Conservation (phyloP, 2,797 vertebrate species). For the Staurois parvus region DNA sequence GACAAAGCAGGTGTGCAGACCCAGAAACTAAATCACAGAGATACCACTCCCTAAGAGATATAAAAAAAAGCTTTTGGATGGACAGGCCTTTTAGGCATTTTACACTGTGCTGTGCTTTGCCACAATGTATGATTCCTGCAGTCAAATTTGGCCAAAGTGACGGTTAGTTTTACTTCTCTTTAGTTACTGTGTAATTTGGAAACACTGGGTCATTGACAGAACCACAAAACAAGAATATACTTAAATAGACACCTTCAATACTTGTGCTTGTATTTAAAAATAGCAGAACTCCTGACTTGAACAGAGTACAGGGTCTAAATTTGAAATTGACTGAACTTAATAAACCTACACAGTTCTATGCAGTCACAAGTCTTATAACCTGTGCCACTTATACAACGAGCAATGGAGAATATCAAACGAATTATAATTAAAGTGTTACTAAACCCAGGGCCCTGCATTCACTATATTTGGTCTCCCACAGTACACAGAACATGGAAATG, state of each 20-base stretch:
- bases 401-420: background rate
- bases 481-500: no score
- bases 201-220: slow-evolving; percentile 37
- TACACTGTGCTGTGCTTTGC: background rate
- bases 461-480: no score
- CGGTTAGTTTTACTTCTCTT: background rate
- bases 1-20: no score
- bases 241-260: slow-evolving; percentile 38
- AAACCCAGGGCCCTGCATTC: no score
- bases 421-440: no score
- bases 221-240: slow-evolving; percentile 25
- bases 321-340: slow-evolving; percentile 4
- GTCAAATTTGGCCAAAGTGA: background rate
- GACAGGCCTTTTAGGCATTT: background rate
- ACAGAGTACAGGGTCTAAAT: background rate
- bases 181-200: background rate
- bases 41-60: no score
- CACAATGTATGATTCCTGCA: background rate
- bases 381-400: background rate
- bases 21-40: no score
- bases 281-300: slow-evolving; percentile 1
- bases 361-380: background rate
- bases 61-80: no score
- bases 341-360: background rate
- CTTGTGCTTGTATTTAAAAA: slow-evolving; percentile 29